Evolutionary conservation across 2,113 vertebrate species (phyloP).

Genomic region (Strix aluco): DNA sequence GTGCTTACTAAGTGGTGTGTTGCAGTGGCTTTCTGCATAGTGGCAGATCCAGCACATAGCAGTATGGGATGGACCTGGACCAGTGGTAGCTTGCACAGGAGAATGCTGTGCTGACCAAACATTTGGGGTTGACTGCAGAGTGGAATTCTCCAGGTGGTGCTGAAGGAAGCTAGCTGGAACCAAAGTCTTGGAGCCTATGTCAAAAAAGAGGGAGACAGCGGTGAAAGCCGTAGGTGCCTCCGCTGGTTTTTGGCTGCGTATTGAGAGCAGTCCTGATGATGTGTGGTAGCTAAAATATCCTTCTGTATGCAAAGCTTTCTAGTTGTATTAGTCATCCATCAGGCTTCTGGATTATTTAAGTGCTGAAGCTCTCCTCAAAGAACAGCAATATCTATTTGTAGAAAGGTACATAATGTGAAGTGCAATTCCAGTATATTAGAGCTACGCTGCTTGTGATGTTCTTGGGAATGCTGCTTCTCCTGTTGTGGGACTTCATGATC

Average conservation of each 20-base stretch:
- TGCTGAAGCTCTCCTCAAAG: conserved; percentile 37
- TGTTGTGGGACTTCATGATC: neutral
- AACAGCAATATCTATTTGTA: conserved; percentile 50
- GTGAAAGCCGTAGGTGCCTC: neutral
- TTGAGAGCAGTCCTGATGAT: neutral
- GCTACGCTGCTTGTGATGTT: neutral
- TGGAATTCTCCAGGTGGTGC: neutral
- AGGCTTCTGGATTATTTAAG: conserved; percentile 47
- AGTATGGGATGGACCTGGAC: neutral
- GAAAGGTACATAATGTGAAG: conserved; percentile 47
- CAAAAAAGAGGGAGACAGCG: neutral
- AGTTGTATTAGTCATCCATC: conserved; percentile 60
- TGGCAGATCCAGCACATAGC: too few species aligned
- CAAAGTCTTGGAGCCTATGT: neutral
- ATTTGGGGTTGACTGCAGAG: neutral
- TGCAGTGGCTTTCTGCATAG: neutral
- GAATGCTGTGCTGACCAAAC: accelerated
- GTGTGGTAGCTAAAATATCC: conserved; percentile 11
- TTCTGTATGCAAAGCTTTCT: neutral
- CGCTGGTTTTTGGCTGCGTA: neutral
- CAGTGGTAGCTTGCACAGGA: neutral
- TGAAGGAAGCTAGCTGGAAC: neutral
- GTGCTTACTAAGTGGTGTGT: neutral
- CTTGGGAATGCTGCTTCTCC: neutral
- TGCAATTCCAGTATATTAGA: neutral